Percentiles rank a stretch among this genome's conserved stretches.
These are phyloP conservation scores for Mormyrus proboscirostris DNA, from an alignment of 2,797 vertebrate genomes.

Conservation along the genomic window DNA sequence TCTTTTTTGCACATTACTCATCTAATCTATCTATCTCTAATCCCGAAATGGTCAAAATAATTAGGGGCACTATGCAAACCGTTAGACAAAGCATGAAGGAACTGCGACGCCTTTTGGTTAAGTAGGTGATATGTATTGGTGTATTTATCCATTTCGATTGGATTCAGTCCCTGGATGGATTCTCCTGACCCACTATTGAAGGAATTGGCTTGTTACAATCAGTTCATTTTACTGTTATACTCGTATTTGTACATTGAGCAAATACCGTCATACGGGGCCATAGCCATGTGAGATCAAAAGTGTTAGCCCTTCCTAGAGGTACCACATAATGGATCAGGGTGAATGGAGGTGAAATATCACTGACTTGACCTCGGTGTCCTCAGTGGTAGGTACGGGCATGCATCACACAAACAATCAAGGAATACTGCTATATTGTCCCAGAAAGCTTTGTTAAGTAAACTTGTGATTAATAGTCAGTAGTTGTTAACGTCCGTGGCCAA, in stretches of 20 bases:
- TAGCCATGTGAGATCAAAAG: background rate
- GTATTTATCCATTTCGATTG: background rate
- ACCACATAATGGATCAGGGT: background rate
- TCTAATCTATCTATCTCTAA: background rate
- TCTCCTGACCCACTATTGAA: background rate
- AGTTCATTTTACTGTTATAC: background rate
- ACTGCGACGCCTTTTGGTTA: background rate
- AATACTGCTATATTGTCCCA: background rate
- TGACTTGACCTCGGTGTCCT: background rate
- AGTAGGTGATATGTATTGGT: background rate
- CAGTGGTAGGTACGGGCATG: background rate
- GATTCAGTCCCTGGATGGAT: background rate
- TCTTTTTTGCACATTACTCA: background rate
- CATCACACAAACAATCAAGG: background rate
- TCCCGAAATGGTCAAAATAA: background rate
- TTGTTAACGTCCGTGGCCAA: background rate
- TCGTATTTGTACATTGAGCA: background rate
- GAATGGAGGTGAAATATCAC: background rate
- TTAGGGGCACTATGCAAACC: background rate
- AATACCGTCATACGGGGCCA: background rate
- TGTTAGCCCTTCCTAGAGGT: background rate
- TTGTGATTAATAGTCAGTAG: background rate
- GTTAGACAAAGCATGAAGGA: background rate
- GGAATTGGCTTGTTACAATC: background rate
- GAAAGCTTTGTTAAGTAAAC: background rate